Percentiles rank a stretch among this genome's conserved stretches.
These are phyloP conservation scores for Epizoanthus scotinus DNA, from an alignment of 92 coral and sea anemone genomes.

Conservation along the genomic window DNA sequence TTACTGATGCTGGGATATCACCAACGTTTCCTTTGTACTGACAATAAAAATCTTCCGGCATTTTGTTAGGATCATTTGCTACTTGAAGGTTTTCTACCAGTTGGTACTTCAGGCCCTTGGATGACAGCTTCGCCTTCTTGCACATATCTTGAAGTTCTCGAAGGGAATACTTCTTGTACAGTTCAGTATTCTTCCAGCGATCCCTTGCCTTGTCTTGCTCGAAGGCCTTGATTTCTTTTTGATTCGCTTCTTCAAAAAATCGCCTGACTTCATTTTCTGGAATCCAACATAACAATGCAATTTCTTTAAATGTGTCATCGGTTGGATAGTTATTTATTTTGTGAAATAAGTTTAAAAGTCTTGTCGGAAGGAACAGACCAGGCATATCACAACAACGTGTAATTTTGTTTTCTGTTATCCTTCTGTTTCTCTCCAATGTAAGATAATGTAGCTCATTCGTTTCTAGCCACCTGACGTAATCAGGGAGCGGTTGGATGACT, in stretches of 20 bases:
- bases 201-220: slow-evolving; percentile 40
- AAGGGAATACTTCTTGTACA: slow-evolving; percentile 37
- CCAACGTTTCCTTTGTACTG: neutral
- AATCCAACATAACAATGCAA: slow-evolving; percentile 11
- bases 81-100: slow-evolving; percentile 4
- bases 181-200: slow-evolving; percentile 27
- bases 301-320: neutral
- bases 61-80: slow-evolving; percentile 5
- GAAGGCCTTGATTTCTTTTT: neutral
- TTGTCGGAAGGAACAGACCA: slow-evolving; percentile 20
- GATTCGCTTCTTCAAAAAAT: slow-evolving; percentile 28
- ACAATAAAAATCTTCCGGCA: neutral
- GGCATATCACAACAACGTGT: slow-evolving; percentile 17
- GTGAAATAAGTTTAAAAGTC: slow-evolving; percentile 32
- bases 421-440: slow-evolving; percentile 21
- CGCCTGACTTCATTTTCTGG: slow-evolving; percentile 19
- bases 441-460: slow-evolving; percentile 52
- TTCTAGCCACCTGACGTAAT: slow-evolving; percentile 41
- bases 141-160: slow-evolving; percentile 37
- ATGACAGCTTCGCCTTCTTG: slow-evolving; percentile 13
- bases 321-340: slow-evolving; percentile 29
- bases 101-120: slow-evolving; percentile 9
- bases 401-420: neutral
- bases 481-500: slow-evolving; percentile 55
- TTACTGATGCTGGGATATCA: too few species aligned